These are phyloP conservation scores for Guaruba guarouba DNA, from an alignment of 2,113 vertebrate genomes.

Conservation along the genomic window DNA sequence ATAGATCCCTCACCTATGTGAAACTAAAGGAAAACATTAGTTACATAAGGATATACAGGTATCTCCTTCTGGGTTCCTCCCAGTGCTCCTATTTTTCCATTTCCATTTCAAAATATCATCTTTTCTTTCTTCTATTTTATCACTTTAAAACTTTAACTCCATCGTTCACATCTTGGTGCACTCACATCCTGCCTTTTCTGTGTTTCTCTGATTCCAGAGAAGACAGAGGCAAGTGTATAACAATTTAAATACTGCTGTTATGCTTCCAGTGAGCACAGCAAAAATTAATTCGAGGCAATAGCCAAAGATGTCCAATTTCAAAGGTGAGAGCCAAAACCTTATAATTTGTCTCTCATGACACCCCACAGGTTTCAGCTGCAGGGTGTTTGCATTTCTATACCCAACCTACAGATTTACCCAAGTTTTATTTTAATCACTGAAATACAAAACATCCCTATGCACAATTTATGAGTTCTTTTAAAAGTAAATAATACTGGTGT, in stretches of 20 bases:
- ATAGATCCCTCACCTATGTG: neutral
- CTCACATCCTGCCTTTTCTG: neutral
- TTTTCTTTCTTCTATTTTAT: neutral
- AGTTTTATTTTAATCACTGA: neutral
- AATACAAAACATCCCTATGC: neutral
- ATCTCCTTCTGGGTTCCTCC: neutral
- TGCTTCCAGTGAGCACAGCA: neutral
- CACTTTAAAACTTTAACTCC: neutral
- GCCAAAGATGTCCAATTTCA: neutral
- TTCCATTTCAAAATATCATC: neutral
- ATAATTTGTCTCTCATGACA: neutral
- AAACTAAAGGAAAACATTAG: neutral
- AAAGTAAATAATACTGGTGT: neutral
- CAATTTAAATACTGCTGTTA: neutral
- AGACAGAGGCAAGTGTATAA: accelerated
- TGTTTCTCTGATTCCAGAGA: neutral
- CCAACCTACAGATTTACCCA: neutral
- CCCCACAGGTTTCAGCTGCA: neutral
- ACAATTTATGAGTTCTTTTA: neutral
- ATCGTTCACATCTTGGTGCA: neutral
- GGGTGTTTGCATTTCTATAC: neutral
- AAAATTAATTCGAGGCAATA: neutral
- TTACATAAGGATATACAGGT: neutral
- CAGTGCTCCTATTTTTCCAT: neutral
- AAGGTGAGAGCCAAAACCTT: neutral